Conservation (phyloP, 37 sponge, comb jelly and placozoan genomes). For the Amphimedon queenslandica region DNA sequence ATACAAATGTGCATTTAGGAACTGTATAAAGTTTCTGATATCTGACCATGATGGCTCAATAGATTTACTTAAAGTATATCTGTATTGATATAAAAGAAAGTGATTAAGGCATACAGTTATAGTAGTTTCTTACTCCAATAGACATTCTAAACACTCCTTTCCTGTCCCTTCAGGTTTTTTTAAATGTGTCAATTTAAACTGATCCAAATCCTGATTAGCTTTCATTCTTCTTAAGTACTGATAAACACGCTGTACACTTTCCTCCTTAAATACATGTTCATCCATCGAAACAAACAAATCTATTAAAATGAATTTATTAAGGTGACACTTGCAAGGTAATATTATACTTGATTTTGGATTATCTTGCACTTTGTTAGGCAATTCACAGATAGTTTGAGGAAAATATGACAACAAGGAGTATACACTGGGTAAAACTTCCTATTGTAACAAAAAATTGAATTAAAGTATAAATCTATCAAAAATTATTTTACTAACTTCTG, state of each 20-base stretch:
- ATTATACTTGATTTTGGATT: background rate
- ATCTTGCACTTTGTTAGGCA: background rate
- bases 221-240: constrained; percentile 7
- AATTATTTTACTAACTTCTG: background rate
- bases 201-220: background rate
- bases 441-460: background rate
- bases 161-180: too few relatives aligned
- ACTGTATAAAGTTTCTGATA: constrained; percentile 76
- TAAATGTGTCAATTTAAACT: too few relatives aligned
- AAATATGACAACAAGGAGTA: constrained; percentile 4
- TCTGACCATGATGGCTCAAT: constrained; percentile 68
- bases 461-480: background rate
- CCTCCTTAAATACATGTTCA: background rate
- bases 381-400: constrained; percentile 2
- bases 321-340: background rate
- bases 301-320: background rate
- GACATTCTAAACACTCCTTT: too few relatives aligned
- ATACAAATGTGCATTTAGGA: constrained; percentile 73
- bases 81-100: too few relatives aligned
- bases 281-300: background rate
- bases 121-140: too few relatives aligned
- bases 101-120: too few relatives aligned
- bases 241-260: background rate
- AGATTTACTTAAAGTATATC: too few relatives aligned
- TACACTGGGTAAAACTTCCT: background rate